Base-by-base conservation (phyloP, 1,140 invertebrate species). In the Orchesella cincta region DNA sequence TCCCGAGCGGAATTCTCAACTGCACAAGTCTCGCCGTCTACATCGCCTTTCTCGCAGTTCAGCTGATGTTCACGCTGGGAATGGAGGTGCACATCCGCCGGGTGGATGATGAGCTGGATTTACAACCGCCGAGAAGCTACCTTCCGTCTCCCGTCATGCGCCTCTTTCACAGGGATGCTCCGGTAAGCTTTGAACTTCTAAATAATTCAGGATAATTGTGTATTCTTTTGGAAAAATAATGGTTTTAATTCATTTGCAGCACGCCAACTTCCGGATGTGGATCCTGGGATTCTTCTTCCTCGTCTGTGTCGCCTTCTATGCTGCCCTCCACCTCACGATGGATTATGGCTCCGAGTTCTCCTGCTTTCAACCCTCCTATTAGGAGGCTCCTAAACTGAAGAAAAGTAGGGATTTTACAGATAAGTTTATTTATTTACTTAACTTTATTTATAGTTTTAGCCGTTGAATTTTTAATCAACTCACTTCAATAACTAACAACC, bases 91-190 rank as follows among this genome's bases (percentile, higher is more conserved):
- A 67, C n/a, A 8, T 67, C 1, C 26, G 23, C 12, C 26, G 14
- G 12, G 62, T 67, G 2, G 62, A 67, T n/a, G 12, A n/a, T 8
- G n/a, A 31, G 28, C 62, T 67, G 3, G 23, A 67, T 8, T 33
- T 67, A 12, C 8, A 67, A 14, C 62, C 31, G 12, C 52, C 52
- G 5, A 8, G 52, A 14, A 16, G 29, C 28, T 26, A 51, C 28
- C 1, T 26, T 28, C 46, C 73, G 31, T 36, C 74, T 26, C 74
- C 74, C 0, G 36, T 75, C 1, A 75, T 75, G 74, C 31, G 74
- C 0, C 28, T 75, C 0, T 75, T 75, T 28, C 74, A 75, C n/a
- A 64, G 16, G 20, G 64, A 67, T 67, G 74, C 74, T 26, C 74
- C 74, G 1, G 74, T 75, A 75, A 67, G 51, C 36, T 46, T 46